Percentiles rank a stretch among this genome's conserved stretches.
Conservation (phyloP, 1,140 invertebrate species). For the Coelopa frigida region DNA sequence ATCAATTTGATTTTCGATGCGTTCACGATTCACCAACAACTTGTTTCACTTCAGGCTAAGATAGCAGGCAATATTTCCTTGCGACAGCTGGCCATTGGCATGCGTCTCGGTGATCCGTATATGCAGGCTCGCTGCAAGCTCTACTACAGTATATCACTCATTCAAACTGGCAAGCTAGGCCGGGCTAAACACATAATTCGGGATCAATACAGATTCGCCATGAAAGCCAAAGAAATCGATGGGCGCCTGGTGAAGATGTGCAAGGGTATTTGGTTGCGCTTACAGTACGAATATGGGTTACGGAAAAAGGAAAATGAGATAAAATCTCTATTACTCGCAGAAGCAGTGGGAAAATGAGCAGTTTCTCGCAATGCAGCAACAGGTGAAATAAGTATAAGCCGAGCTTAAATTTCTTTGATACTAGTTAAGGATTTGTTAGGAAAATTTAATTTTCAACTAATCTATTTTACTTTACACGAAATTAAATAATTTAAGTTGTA, state of each 20-base stretch:
- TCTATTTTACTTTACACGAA: no score
- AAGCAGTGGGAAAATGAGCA: no score
- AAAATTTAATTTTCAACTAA: no score
- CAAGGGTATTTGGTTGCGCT: slow-evolving; percentile 72
- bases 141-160: slow-evolving; percentile 78
- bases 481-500: no score
- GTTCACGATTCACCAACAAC: not conserved
- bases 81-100: slow-evolving; percentile 71
- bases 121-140: slow-evolving; percentile 71
- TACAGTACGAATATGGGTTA: slow-evolving; percentile 54
- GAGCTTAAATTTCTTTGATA: no score
- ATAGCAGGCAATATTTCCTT: slow-evolving; percentile 80
- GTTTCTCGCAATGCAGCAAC: no score
- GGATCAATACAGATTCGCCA: slow-evolving; percentile 54
- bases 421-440: no score
- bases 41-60: slow-evolving; percentile 58
- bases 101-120: slow-evolving; percentile 71
- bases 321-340: no score
- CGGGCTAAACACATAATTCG: slow-evolving; percentile 60
- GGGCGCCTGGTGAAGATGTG: slow-evolving; percentile 68
- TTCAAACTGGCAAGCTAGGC: slow-evolving; percentile 67
- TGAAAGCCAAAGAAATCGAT: slow-evolving; percentile 47
- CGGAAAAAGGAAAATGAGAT: slow-evolving; percentile 4
- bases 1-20: slow-evolving; percentile 7
- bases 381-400: no score